A percentile compares a stretch with the other conserved stretches of the same genome.
Evolutionary conservation across 2,888 invertebrate genomes (phyloP).

Genomic region (Lepidochitona cinerea): DNA sequence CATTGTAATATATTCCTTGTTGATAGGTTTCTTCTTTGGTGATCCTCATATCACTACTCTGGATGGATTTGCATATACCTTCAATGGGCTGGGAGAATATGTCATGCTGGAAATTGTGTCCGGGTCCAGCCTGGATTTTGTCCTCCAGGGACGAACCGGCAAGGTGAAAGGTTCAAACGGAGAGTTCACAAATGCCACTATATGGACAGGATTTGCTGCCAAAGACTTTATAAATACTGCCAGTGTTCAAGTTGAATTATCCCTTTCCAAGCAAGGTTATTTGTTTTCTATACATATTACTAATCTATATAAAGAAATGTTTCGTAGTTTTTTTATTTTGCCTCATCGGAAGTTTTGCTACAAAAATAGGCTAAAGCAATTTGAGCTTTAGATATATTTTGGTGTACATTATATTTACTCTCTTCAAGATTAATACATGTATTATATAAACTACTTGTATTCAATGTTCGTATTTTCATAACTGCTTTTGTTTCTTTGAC

Average conservation of each 20-base stretch:
- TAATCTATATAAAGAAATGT: no score
- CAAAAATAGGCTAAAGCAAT: no score
- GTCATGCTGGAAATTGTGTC: conserved; percentile 17
- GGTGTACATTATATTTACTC: no score
- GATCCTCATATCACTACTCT: conserved; percentile 42
- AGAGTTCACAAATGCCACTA: conserved; percentile 12
- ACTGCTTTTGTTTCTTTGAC: no score
- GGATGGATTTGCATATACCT: conserved; percentile 31
- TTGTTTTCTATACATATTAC: no score
- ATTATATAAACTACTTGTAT: no score
- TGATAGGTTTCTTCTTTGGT: conserved; percentile 21
- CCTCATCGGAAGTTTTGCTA: no score
- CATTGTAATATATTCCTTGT: no score
- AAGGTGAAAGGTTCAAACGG: conserved; percentile 10
- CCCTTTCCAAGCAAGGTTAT: background rate
- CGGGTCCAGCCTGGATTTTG: background rate
- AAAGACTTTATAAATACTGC: conserved; percentile 3
- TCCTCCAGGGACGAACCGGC: conserved; percentile 20
- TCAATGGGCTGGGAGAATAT: conserved; percentile 42
- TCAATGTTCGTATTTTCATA: no score
- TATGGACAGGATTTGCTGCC: conserved; percentile 27
- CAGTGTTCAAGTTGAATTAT: background rate
- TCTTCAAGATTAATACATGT: no score
- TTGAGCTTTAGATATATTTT: no score
- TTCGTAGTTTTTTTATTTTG: no score